phyloP scores from a whole-genome alignment of 2,113 vertebrate genomes.

The Pseudopodoces humilis region DNA sequence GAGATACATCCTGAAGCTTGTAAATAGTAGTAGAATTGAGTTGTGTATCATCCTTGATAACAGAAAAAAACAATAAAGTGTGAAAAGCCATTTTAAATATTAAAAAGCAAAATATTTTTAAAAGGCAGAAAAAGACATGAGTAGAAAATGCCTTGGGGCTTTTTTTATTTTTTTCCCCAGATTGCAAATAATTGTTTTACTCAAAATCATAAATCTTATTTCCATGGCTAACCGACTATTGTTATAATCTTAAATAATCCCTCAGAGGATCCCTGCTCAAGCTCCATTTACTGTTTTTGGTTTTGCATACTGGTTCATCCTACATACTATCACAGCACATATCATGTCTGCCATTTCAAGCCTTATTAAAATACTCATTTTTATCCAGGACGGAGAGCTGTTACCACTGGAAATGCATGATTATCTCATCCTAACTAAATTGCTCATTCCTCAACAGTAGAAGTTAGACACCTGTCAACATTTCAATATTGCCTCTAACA shows the following conservation, averaged over 20 bases:
- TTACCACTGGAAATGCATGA: conserved; percentile 33
- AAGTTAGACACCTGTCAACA: conserved; percentile 7
- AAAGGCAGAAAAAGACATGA: not conserved
- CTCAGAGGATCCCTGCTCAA: not conserved
- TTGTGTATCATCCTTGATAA: not conserved
- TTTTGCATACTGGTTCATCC: conserved; percentile 34
- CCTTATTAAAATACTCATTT: conserved; percentile 64
- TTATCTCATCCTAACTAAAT: conserved; percentile 36
- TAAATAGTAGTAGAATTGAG: not conserved
- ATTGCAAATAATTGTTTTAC: not conserved
- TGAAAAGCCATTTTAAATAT: conserved; percentile 37
- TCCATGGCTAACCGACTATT: conserved; percentile 4
- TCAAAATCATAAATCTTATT: conserved; percentile 1
- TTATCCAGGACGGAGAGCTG: conserved; percentile 1
- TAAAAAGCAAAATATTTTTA: conserved; percentile 24
- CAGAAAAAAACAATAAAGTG: not conserved
- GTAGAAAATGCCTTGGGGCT: not conserved
- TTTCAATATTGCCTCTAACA: conserved; percentile 21
- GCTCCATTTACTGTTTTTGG: conserved; percentile 29
- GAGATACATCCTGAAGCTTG: not conserved
- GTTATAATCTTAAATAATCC: conserved; percentile 32
- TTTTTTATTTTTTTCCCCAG: not conserved
- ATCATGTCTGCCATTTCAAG: conserved; percentile 18
- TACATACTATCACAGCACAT: conserved; percentile 13
- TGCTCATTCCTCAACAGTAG: not conserved